Conservation (phyloP, 2,113 vertebrate genomes). For the Oryctolagus cuniculus region DNA sequence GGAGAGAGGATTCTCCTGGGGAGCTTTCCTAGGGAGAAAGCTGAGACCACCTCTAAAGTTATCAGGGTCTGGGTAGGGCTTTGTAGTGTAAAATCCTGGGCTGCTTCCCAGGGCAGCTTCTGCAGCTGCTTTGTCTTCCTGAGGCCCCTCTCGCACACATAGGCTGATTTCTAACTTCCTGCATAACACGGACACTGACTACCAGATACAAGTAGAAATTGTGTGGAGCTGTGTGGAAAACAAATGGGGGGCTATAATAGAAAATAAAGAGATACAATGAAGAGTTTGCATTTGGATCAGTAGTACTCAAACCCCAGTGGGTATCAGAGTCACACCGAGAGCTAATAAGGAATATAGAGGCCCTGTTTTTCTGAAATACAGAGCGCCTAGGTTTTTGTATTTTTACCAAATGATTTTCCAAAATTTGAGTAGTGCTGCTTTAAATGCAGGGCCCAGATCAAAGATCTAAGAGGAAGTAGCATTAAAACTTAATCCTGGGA, state of each 20-base stretch:
- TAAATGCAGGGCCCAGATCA: constrained; percentile 9
- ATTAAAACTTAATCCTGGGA: neutral
- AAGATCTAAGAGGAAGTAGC: constrained; percentile 17
- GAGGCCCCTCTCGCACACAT: too few relatives aligned
- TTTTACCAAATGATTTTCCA: constrained; percentile 56
- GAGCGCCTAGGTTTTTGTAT: neutral
- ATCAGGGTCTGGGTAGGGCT: too few relatives aligned
- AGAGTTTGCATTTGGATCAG: constrained; percentile 25
- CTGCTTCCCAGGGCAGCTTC: too few relatives aligned
- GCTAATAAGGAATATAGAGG: constrained; percentile 18
- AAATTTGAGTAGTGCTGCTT: constrained; percentile 33
- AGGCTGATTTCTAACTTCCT: too few relatives aligned
- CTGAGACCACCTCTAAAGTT: too few relatives aligned
- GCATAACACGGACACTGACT: neutral
- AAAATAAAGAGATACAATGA: constrained; percentile 43
- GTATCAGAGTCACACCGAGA: neutral
- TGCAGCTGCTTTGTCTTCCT: too few relatives aligned
- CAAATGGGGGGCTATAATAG: neutral
- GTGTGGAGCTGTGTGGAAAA: constrained; percentile 8
- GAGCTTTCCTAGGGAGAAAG: too few relatives aligned
- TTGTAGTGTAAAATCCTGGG: too few relatives aligned
- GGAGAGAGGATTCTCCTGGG: too few relatives aligned
- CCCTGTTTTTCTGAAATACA: neutral
- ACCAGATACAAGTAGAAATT: neutral
- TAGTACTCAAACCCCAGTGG: constrained; percentile 23